Base-by-base conservation (phyloP, 2,888 invertebrate species). In the Chymomyza amoena region DNA sequence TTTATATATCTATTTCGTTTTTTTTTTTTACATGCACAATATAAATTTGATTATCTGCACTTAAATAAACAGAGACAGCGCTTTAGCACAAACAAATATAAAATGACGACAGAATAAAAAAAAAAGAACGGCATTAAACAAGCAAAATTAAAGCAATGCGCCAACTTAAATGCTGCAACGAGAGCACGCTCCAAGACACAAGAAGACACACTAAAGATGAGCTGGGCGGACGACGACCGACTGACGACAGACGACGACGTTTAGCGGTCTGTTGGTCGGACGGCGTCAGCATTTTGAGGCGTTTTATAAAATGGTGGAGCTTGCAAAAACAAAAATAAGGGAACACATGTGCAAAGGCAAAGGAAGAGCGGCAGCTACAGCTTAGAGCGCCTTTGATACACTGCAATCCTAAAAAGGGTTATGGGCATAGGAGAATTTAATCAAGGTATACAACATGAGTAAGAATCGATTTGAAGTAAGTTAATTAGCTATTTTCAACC, bases 271-370 rank as follows among this genome's bases (percentile, higher is more conserved):
- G 16, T 20, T 16, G 54, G 13, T 57, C 57, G 15, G 57, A 45
- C 20, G 80, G 70, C 75, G 76, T 75, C 82, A 87, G 87, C 87
- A 66, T 69, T 73, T 45, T 73, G 70, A 79, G 68, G 45, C 70
- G 76, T 69, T 83, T 81, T 76, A 76, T n/a, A 83, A 83, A 87
- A 83, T 83, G 87, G 86, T 83, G 87, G 81, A 83, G 86, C 78
- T 75, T 83, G 73, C 72, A 64, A 70, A 72, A 72, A 68, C 59
- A 70, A 67, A 60, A 61, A 61, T 57, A 50, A 39, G 39, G 59
- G 36, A 52, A 60, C 39, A 45, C 13, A 13, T 28, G 61, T 36
- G 39, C 13, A 50, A 45, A 57, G 28, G 39, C 13, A 50, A 45
- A 57, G 28, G 50, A 56, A 69, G 64, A 36, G 62, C 65, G 69